These are phyloP conservation scores for Rallus crepitans DNA, from an alignment of 2,797 vertebrate genomes.

Conservation along the genomic window DNA sequence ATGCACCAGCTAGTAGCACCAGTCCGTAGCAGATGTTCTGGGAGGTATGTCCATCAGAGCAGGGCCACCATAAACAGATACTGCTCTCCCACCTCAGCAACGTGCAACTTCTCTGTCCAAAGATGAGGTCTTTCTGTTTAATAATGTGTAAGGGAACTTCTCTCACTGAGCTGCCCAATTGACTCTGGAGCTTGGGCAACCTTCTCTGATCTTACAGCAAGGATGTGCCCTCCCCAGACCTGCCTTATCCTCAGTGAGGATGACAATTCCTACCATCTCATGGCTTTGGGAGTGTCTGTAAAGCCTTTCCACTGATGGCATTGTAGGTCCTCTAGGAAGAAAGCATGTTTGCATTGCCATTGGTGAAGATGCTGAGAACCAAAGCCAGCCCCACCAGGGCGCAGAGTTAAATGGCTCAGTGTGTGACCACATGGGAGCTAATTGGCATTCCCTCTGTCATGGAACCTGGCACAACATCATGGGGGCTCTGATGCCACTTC, in stretches of 20 bases:
- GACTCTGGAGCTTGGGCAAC: neutral
- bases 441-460: neutral
- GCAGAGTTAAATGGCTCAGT: neutral
- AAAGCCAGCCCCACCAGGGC: too few species aligned
- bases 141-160: neutral
- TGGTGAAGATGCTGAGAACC: too few species aligned
- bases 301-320: too few species aligned
- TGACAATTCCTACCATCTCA: too few species aligned
- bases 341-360: too few species aligned
- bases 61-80: accelerated
- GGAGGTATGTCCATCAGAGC: neutral
- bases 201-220: neutral
- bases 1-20: neutral
- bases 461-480: neutral
- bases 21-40: neutral
- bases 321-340: too few species aligned
- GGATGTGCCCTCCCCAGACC: neutral
- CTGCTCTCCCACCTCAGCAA: neutral
- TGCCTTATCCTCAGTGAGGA: too few species aligned
- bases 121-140: neutral
- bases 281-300: too few species aligned
- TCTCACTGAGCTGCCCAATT: neutral
- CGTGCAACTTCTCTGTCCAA: neutral
- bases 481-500: neutral
- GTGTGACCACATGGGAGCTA: neutral